These are phyloP conservation scores for Drosophila setifemur DNA, from an alignment of 1,140 invertebrate genomes.

Conservation along the genomic window DNA sequence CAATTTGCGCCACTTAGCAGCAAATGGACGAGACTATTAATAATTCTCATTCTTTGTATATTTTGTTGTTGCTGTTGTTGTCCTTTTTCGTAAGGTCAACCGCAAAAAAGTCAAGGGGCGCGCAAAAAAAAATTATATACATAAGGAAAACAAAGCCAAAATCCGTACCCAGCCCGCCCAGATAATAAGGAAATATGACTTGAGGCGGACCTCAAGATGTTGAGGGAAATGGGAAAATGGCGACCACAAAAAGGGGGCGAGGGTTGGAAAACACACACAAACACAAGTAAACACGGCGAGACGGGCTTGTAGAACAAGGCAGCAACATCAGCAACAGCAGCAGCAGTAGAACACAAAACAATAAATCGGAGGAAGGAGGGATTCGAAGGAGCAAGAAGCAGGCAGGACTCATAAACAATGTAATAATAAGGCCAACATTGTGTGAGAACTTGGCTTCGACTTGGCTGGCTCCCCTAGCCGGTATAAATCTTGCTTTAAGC, in stretches of 20 bases:
- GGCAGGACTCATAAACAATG: constrained; percentile 73
- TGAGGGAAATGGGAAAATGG: constrained; percentile 46
- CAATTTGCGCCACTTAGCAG: constrained; percentile 80
- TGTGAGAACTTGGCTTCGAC: constrained; percentile 46
- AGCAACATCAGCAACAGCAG: constrained; percentile 34
- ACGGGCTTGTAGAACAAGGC: constrained; percentile 73
- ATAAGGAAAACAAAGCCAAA: constrained; percentile 12
- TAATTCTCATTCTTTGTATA: constrained; percentile 76
- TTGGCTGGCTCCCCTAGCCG: constrained; percentile 14
- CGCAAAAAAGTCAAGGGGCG: constrained; percentile 57
- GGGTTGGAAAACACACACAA: constrained; percentile 5
- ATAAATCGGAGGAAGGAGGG: constrained; percentile 66
- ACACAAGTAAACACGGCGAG: constrained; percentile 68
- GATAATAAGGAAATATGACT: constrained; percentile 80
- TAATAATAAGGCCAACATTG: constrained; percentile 74
- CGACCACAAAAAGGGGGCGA: constrained; percentile 6
- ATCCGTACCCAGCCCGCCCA: constrained; percentile 11
- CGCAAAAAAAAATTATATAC: constrained; percentile 4
- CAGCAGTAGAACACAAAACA: constrained; percentile 58
- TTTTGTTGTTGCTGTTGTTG: too few relatives aligned
- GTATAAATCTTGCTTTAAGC: constrained; percentile 75
- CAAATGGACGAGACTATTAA: constrained; percentile 78
- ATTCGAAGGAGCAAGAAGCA: not conserved
- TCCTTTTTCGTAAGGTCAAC: constrained; percentile 58
- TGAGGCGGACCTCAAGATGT: constrained; percentile 44